A percentile compares a stretch with the other conserved stretches of the same genome.
Evolutionary conservation across 2,888 invertebrate species (phyloP).

Genomic region (Desoria tigrina): DNA sequence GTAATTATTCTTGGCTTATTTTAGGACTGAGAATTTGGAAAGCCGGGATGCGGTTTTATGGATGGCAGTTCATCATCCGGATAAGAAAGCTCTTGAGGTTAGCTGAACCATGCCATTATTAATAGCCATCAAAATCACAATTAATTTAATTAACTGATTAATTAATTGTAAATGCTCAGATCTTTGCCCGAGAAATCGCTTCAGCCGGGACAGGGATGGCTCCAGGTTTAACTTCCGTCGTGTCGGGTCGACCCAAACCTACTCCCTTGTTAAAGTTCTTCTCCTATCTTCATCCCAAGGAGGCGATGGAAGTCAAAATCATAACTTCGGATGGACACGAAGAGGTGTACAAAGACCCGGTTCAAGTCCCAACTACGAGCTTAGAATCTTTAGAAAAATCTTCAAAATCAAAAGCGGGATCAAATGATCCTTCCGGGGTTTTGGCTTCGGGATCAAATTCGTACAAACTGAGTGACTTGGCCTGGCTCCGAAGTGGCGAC

Average conservation of each 20-base stretch:
- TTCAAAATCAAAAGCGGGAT: not conserved
- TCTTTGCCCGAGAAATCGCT: slow-evolving; percentile 60
- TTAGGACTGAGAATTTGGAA: slow-evolving; percentile 45
- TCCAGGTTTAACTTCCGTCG: slow-evolving; percentile 56
- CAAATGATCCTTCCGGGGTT: slow-evolving; percentile 6
- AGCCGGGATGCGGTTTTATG: slow-evolving; percentile 59
- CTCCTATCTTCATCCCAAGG: slow-evolving; percentile 59
- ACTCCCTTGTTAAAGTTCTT: slow-evolving; percentile 59
- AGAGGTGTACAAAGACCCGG: slow-evolving; percentile 35
- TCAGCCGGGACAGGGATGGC: slow-evolving; percentile 62
- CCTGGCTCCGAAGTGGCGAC: slow-evolving; percentile 61
- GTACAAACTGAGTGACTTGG: slow-evolving; percentile 56
- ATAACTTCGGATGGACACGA: slow-evolving; percentile 50
- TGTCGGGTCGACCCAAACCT: slow-evolving; percentile 60
- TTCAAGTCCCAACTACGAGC: slow-evolving; percentile 1
- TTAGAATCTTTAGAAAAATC: slow-evolving; percentile 7
- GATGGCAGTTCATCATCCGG: slow-evolving; percentile 59
- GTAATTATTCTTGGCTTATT: not conserved
- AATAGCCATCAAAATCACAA: not conserved
- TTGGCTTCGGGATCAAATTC: slow-evolving; percentile 21
- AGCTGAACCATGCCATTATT: too few relatives aligned
- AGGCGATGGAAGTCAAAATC: slow-evolving; percentile 55
- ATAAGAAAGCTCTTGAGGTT: slow-evolving; percentile 58
- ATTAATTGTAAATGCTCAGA: slow-evolving; percentile 25
- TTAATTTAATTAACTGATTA: too few relatives aligned